Base-by-base conservation (phyloP, 2,113 vertebrate genomes). In the Genyomyrus donnyi region DNA sequence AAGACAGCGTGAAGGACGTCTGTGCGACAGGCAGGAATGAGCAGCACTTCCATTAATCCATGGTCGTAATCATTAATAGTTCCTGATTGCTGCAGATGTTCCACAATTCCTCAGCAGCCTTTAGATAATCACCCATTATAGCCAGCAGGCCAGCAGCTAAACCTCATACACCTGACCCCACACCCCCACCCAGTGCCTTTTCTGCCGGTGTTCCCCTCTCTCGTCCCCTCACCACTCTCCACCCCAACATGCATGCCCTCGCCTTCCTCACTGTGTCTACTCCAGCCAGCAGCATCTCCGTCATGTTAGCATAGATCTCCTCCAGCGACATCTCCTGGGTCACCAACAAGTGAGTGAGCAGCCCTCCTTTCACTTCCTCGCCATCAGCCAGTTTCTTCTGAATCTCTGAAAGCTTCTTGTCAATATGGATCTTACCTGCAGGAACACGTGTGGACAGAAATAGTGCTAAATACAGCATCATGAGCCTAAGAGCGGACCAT, bases 251-350 rank as follows among this genome's bases (percentile, higher is more conserved):
- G 48, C 35, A 24, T 31, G 74, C 17, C 56, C 87, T 10, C 46
- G 27, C 19, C 42, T 50, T n/a, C 48, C 91, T 83, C 94, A 98
- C 97, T 92, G 97, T 98, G 93, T 99, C 97, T 0, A 99, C 97
- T 1, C 98, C 97, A 0, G 98, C 98, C 93, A 99, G 95, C 8
- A 99, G 96, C 98, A 99, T 97, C 95, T 99, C 98, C 0, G 98
- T 98, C 93, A 97, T 94, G 62, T 98, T 99, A 92, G 98, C 98
- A 0, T 98, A 98, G 93, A 99, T 97, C 91, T 99, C 97, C 95
- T 99, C 97, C 83, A 97, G n/a, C 5, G 93, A 96, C 94, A 99
- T 96, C 90, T 97, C 97, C 95, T 93, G 96, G 88, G 94, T 97
- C 91, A 96, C 91, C 89, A 99, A 95, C 91, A 98, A 94, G 93